Base-by-base conservation (phyloP, 2,888 invertebrate genomes). In the Chirona hameri region DNA sequence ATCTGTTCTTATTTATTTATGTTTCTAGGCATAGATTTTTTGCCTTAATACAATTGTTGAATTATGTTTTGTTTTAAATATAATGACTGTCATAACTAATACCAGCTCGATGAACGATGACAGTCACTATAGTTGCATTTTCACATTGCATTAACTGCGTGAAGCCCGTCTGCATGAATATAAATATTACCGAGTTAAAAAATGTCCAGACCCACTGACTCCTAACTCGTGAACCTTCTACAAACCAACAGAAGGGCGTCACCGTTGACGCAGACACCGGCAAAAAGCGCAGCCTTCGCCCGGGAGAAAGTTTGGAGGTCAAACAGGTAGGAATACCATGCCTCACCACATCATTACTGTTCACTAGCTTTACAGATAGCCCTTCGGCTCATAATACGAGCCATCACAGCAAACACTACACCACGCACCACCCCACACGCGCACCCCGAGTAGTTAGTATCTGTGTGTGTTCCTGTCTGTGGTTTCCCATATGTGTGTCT, bases 271-370 rank as follows among this genome's bases (percentile, higher is more conserved):
- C 83, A 2, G 85, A 84, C 79, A 84, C 85, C 48, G 86, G 86
- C n/a, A 85, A 85, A 83, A 85, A 83, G 15, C 84, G 86, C 69
- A 86, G 86, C 82, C 83, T 86, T 27, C 84, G 86, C 14, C 86
- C 86, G 24, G 87, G 87, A 80, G 87, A 87, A 81, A 84, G 85
- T 84, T 82, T 87, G 65, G 86, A 86, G 84, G 86, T 86, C 14
- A 84, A 84, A 72, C 82, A 86, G 86, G 86, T 86, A 83, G 82
- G 76, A 76, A 31, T 81, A 27, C 21, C 48, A 46, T n/a, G 24
- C 18, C 52, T 12, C 52, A 52, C 15, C 12, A 52, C 15, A 52
- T 52, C 1, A 18, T 52, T 52, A 39, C 39, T 39, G 39, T 39
- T 39, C 39, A 52, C 7, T 18, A 52, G 52, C 12, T 52, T 18